These are phyloP conservation scores for Aegypius monachus DNA, from an alignment of 2,113 vertebrate species.

Conservation along the genomic window DNA sequence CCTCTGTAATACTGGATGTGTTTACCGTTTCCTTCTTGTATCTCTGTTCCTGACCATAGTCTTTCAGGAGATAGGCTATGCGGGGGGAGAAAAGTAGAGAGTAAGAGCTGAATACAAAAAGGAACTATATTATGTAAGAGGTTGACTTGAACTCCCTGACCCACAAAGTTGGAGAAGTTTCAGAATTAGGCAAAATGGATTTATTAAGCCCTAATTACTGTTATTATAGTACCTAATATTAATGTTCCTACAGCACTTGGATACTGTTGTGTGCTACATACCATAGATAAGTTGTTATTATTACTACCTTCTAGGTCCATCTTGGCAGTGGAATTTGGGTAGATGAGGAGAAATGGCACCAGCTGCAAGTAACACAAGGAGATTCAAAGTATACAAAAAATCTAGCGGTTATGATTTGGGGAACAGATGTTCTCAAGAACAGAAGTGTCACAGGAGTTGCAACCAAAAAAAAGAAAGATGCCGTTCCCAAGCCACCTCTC, in stretches of 20 bases:
- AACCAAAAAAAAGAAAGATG: constrained; percentile 99
- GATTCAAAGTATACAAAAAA: constrained; percentile 99
- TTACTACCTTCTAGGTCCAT: constrained; percentile 84
- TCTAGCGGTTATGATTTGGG: constrained; percentile 99
- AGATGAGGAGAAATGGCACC: constrained; percentile 98
- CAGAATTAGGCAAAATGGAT: constrained; percentile 55
- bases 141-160: constrained; percentile 43
- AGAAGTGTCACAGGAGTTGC: constrained; percentile 97
- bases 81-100: neutral
- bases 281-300: constrained; percentile 68
- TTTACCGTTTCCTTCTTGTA: constrained; percentile 9
- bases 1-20: constrained; percentile 7
- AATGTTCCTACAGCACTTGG: constrained; percentile 67
- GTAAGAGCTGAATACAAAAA: neutral
- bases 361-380: constrained; percentile 97
- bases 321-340: constrained; percentile 98
- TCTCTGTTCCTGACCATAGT: constrained; percentile 15
- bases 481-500: constrained; percentile 94
- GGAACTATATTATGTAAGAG: neutral
- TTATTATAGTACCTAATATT: constrained; percentile 59
- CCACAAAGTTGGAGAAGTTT: constrained; percentile 39
- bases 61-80: neutral
- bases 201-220: constrained; percentile 60
- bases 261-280: constrained; percentile 62
- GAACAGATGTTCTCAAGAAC: constrained; percentile 98